Base-by-base conservation (phyloP, 2,888 invertebrate species). In the Hermodice carunculata region DNA sequence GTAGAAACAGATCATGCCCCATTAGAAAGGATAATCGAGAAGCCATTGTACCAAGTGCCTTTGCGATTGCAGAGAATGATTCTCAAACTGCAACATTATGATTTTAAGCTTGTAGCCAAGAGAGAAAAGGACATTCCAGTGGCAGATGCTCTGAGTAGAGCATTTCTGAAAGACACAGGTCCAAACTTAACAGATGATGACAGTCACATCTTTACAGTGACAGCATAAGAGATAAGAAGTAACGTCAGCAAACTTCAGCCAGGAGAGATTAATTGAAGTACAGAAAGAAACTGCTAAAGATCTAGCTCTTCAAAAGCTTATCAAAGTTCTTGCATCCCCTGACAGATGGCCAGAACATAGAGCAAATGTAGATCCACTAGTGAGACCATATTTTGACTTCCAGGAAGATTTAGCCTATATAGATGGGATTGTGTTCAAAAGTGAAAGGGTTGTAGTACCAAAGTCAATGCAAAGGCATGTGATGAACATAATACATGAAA, bases 1-100 rank as follows among this genome's bases (percentile, higher is more conserved):
- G 62, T 68, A 14, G 67, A 67, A 29, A 68, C 61, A 31, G 68
- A 64, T 34, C 68, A 68, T 68, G 29, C 31, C 17, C 67, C 68
- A 1, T 43, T 68, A n/a, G n/a, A n/a, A n/a, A 26, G 49, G 19
- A 69, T 68, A 22, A 37, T 63, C n/a, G 34, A 68, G 57, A 67
- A 61, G 28, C 61, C 65, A 29, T 31, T 69, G 3, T 11, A 56
- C 31, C 54, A 69, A 37, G 61, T 69, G 4, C 62, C 68, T 11
- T 37, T 61, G 17, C 4, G 68, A 22, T 29, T 68, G 11, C 66
- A 67, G 28, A 53, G 31, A 32, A 68, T 68, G 68, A n/a, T 53
- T 19, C 32, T 68, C 51, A 19, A 28, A 37, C 26, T 69, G 5
- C 65, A 68, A 31, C n/a, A 32, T 19, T 68, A 68, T 49, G 52